Evolutionary conservation across 2,113 vertebrate genomes (phyloP).

Genomic region (Dolichotis patagonum): DNA sequence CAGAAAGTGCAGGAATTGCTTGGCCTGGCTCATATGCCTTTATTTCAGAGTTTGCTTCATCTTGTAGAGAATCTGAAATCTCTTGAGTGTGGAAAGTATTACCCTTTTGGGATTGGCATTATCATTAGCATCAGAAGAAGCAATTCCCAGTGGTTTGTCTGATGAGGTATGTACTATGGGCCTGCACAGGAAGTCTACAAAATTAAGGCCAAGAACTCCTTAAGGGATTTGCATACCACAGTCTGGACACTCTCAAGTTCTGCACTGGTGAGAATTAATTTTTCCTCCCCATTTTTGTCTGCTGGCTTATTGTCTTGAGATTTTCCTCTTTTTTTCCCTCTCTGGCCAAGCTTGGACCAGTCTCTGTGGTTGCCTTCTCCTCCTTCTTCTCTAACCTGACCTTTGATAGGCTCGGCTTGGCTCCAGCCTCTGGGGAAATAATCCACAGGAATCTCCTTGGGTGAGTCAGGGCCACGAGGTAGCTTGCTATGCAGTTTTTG

Average conservation of each 20-base stretch:
- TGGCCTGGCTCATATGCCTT: not conserved
- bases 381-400: conserved; percentile 45
- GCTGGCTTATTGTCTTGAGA: conserved; percentile 7
- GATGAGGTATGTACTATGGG: not conserved
- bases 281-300: conserved; percentile 69
- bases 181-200: conserved; percentile 70
- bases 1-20: not conserved
- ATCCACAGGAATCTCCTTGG: not conserved
- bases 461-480: not conserved
- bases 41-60: not conserved
- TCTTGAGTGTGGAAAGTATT: not conserved
- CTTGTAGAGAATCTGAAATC: conserved; percentile 34
- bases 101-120: conserved; percentile 30
- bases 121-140: conserved; percentile 52
- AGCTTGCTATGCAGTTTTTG: conserved; percentile 37
- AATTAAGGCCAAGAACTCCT: conserved; percentile 68
- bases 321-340: conserved; percentile 41
- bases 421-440: not conserved
- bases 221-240: conserved; percentile 75
- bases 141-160: conserved; percentile 47
- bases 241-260: conserved; percentile 81
- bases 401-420: not conserved
- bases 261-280: conserved; percentile 55
- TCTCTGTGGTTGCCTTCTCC: conserved; percentile 33
- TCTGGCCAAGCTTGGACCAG: conserved; percentile 16